Evolutionary conservation across 2,888 invertebrate genomes (phyloP), one percentile per base, ranked within the genome.

Genomic region (Cacoxenus indagator): DNA sequence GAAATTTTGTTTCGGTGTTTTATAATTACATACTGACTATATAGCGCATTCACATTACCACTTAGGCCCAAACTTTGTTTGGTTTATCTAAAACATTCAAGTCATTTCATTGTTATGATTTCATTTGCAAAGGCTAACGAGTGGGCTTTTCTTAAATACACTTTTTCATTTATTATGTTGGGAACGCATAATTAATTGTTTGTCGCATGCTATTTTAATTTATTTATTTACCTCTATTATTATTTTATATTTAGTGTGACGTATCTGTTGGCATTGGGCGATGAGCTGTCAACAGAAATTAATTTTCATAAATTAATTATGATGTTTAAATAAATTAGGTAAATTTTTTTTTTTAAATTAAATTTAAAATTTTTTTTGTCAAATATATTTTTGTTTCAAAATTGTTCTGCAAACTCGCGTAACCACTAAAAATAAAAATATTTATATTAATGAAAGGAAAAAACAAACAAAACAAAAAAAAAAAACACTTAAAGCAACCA

Each of bases 211-310:
- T n/a, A n/a, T 2, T 26, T 55, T 19, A 24, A 6, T 54, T 17
- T 26, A 54, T 8, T 54, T 19, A 4, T 22, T n/a, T 24, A 26
- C 24, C 14, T 19, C 1, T 22, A 5, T 14, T 24, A 19, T 14
- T 27, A 55, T 11, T 26, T 26, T 8, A 54, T 54, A 6, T n/a
- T 26, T 19, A n/a, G 51, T 22, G 6, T 27, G 14, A 57, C 37
- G 57, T 57, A 22, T 73, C 70, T 68, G 70, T 27, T 65, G 72
- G 70, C 75, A 76, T 68, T 70, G 65, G 67, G 64, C 62, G 64
- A 51, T 70, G 67, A 73, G 71, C 69, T 78, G 82, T 78, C 81
- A 80, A 76, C 78, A 70, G 71, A 75, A 82, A 78, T 82, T 80
- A 80, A 78, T 75, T 76, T 66, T 69, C 24, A 4, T 51, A 22